phyloP scores from a whole-genome alignment of 2,113 vertebrate genomes.

The Cavia aperea region DNA sequence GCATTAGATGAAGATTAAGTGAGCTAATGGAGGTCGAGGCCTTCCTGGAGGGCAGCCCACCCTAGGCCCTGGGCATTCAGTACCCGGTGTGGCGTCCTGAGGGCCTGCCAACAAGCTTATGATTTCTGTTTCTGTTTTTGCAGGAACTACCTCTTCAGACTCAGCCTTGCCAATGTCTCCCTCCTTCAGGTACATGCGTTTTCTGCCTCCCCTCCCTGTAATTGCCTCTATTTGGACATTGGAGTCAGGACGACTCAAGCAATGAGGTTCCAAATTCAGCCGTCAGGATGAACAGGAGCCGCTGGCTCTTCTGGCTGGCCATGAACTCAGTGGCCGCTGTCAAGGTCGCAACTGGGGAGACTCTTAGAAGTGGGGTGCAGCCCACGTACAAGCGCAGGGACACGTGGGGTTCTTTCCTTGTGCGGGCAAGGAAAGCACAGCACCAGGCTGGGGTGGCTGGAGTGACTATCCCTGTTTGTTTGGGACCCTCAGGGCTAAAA shows the following conservation, averaged over 20 bases:
- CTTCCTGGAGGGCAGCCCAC: neutral
- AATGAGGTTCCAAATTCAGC: neutral
- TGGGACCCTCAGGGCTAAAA: neutral
- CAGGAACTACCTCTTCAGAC: slow-evolving; percentile 98
- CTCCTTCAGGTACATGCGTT: slow-evolving; percentile 88
- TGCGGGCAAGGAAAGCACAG: neutral
- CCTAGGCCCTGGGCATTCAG: neutral
- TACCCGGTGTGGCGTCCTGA: neutral
- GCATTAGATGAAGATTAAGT: neutral
- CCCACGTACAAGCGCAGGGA: neutral
- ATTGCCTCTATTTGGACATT: neutral
- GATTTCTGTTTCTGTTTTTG: slow-evolving; percentile 69
- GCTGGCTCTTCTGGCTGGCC: neutral
- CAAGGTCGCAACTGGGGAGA: neutral
- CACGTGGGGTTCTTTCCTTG: neutral
- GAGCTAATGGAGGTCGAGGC: neutral
- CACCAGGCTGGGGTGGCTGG: neutral
- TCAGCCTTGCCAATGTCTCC: slow-evolving; percentile 93
- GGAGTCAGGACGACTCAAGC: neutral
- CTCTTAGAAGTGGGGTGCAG: neutral
- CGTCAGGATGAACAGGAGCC: neutral
- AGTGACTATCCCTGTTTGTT: neutral
- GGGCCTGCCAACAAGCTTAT: neutral
- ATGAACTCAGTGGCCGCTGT: neutral
- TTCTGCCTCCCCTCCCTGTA: neutral